Conservation (phyloP, 2,113 vertebrate genomes). For the Columbina picui region DNA sequence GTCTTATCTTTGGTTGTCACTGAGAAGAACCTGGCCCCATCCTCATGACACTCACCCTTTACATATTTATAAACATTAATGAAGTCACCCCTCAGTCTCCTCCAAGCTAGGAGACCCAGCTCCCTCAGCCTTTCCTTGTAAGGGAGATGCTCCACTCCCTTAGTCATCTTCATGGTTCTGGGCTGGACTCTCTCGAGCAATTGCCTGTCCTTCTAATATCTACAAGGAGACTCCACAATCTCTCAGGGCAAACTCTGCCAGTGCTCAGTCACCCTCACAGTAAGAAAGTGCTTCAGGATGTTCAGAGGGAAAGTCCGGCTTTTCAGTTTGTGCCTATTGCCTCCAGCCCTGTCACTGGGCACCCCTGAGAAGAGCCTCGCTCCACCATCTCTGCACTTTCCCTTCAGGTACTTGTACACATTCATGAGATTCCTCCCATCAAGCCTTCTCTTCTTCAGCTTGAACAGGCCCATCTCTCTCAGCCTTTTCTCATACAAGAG, state of each 20-base stretch:
- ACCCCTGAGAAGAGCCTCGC: not conserved
- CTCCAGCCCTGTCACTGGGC: not conserved
- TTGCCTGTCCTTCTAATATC: not conserved
- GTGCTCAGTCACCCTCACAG: not conserved
- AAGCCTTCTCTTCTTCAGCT: not conserved
- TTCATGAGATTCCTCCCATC: not conserved
- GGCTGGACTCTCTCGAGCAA: no score
- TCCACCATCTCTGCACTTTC: not conserved
- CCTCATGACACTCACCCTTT: no score
- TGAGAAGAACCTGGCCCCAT: no score
- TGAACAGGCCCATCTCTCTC: not conserved
- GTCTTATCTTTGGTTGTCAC: no score
- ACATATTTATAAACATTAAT: no score
- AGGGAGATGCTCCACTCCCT: no score
- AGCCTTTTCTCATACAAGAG: not conserved
- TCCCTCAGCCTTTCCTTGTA: no score
- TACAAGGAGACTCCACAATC: not conserved
- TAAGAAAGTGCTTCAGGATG: not conserved
- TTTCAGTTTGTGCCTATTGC: not conserved
- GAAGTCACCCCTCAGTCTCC: no score
- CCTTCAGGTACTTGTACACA: not conserved
- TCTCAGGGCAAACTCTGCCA: not conserved
- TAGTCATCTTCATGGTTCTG: no score
- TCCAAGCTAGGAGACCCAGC: no score
- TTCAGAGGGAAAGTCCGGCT: not conserved